Evolutionary conservation across 2,113 vertebrate genomes (phyloP), one percentile per base, ranked within the genome.

Genomic region (Paramisgurnus dabryanus): DNA sequence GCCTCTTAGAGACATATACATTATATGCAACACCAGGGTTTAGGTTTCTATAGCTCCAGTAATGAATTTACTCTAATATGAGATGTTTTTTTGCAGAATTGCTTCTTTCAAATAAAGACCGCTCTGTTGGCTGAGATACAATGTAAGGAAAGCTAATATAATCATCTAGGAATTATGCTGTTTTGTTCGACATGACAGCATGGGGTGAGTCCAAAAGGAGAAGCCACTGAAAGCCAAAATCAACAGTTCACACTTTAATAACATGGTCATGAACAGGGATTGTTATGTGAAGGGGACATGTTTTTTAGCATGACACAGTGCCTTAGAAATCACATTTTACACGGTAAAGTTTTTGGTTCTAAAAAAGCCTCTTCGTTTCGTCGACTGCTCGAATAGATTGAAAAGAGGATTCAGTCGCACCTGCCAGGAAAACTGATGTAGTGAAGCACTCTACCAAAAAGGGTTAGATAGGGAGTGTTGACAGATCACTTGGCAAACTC

Each of bases 371-470:
- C 34, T n/a, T 47, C 7, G 50, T 27, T 70, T 70, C 22, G 41
- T 8, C 53, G 17, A 11, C 39, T 55, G 17, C 15, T 55, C 41
- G 27, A 13, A 34, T 43, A n/a, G 5, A 12, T 57, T 34, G 27
- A 34, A 34, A 34, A 34, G 27, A 34, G 1, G 27, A 34, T 34
- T 34, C 85, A 89, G 75, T 82, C 73, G 58, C 65, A 79, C 82
- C 77, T 80, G 60, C 64, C 79, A 67, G 84, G 53, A 78, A 80
- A 75, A 76, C 60, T 84, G 85, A 87, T 84, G 84, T 83, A 83
- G 87, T 80, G 71, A 81, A 87, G 83, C 88, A 79, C 87, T 83
- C 49, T 79, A 60, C 81, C 82, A 78, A 80, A 76, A 18, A 7
- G 17, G 34, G 45, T 76, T 69, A 22, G 74, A 57, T 80, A 81